Conservation (phyloP, 2,888 invertebrate species). For the Rugalucina vietnamica region DNA sequence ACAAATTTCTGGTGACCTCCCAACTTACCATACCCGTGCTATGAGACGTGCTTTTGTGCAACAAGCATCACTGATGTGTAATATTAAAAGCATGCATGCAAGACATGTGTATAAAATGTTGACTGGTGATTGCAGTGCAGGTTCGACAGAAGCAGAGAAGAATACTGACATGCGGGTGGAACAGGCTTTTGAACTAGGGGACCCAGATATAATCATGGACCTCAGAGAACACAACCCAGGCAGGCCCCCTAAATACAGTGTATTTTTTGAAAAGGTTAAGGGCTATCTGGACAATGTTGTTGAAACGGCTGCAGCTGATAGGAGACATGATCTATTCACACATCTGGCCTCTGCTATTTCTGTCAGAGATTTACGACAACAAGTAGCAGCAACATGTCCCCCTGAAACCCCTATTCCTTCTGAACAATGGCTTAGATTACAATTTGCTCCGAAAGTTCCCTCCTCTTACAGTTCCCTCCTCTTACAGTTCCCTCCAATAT, state of each 20-base stretch:
- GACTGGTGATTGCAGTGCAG: not conserved
- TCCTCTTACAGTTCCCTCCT: conserved; percentile 29
- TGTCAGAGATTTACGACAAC: conserved; percentile 36
- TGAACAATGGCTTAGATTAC: conserved; percentile 49
- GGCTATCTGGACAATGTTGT: conserved; percentile 34
- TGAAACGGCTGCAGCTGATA: conserved; percentile 51
- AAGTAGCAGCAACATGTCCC: conserved; percentile 13
- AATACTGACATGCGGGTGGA: conserved; percentile 32
- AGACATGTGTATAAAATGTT: conserved; percentile 14
- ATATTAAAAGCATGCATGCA: conserved; percentile 29
- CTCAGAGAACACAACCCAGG: conserved; percentile 44
- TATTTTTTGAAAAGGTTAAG: conserved; percentile 37
- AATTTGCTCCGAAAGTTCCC: conserved; percentile 54
- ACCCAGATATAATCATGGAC: conserved; percentile 48
- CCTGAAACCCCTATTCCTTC: not conserved
- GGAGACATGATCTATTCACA: conserved; percentile 44
- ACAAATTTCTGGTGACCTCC: conserved; percentile 14
- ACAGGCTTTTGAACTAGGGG: conserved; percentile 42
- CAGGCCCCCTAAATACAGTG: conserved; percentile 26
- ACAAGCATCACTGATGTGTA: conserved; percentile 21
- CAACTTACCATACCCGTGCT: conserved; percentile 31
- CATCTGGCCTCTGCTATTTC: conserved; percentile 46
- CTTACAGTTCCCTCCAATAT: not conserved
- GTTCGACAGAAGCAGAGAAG: not conserved
- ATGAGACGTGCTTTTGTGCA: conserved; percentile 23